Base-by-base conservation (phyloP, 2,888 invertebrate genomes). In the Tetragonula carbonaria region DNA sequence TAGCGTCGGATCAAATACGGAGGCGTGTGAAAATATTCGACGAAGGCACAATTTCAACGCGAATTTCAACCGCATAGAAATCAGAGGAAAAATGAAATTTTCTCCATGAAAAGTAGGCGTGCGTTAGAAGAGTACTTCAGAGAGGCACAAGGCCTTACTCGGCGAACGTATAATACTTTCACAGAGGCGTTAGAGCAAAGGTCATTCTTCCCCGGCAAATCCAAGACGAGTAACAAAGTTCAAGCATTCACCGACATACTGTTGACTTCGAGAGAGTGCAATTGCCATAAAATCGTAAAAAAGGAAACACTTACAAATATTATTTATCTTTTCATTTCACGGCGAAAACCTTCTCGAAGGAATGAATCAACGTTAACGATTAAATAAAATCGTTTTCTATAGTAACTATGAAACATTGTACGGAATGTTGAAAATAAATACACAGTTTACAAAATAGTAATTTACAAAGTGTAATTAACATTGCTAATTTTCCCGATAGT, bases 161-260 rank as follows among this genome's bases (percentile, higher is more conserved):
- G 82, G 81, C 78, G 80, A 88, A 65, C 85, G 89, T 90, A 63
- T 84, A 84, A 84, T 85, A 92, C 92, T 92, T 92, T 92, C 91
- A 93, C 93, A 87, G 86, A 87, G 87, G 89, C 87, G 87, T 88
- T 88, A 89, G 92, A 91, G 92, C 92, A 91, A 92, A 92, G 92
- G 92, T 91, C 92, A 90, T 88, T 86, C 91, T 84, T 89, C 87
- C 84, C 73, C 88, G 85, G 89, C 85, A 87, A 82, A 85, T 86
- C 80, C 80, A 84, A 86, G 88, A 88, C 87, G 88, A 85, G 86
- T 86, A 92, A 91, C 91, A 91, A 92, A 93, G 93, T 93, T 93
- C 92, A 93, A 90, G 91, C 93, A 92, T 93, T 92, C 93, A 93
- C 92, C 91, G 87, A 87, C 87, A 86, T 87, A 86, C 83, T 86